Evolutionary conservation across 2,888 invertebrate genomes (phyloP).

Genomic region (Drosophila nigricruria): DNA sequence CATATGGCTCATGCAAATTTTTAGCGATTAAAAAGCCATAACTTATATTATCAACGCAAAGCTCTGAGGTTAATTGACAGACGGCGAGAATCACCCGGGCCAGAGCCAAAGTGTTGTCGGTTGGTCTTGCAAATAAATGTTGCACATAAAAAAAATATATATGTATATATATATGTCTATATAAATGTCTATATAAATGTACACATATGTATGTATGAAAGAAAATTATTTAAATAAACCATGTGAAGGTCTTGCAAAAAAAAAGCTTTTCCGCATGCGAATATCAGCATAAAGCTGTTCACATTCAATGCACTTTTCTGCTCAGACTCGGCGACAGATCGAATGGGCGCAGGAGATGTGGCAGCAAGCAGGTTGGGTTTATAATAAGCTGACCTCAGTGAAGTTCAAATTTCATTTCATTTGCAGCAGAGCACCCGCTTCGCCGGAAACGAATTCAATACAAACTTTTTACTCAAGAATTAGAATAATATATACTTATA

Average conservation of each 20-base stretch:
- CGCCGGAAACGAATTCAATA: slow-evolving; percentile 69
- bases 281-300: slow-evolving; percentile 11
- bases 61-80: slow-evolving; percentile 80
- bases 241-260: slow-evolving; percentile 67
- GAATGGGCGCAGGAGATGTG: slow-evolving; percentile 13
- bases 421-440: slow-evolving; percentile 35
- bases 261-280: slow-evolving; percentile 71
- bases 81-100: slow-evolving; percentile 69
- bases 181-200: not conserved
- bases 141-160: slow-evolving; percentile 54
- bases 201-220: slow-evolving; percentile 38
- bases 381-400: slow-evolving; percentile 28
- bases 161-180: slow-evolving; percentile 14
- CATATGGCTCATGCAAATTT: slow-evolving; percentile 74
- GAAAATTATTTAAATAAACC: slow-evolving; percentile 78
- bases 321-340: slow-evolving; percentile 8
- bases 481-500: slow-evolving; percentile 5
- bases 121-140: slow-evolving; percentile 65
- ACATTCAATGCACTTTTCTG: slow-evolving; percentile 28
- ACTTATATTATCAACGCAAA: slow-evolving; percentile 83
- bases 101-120: slow-evolving; percentile 40
- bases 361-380: not conserved
- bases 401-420: slow-evolving; percentile 30
- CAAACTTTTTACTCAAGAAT: slow-evolving; percentile 26
- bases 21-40: slow-evolving; percentile 82